These are phyloP conservation scores for Parotocinclus haroldoi DNA, from an alignment of 2,797 vertebrate genomes.

Conservation along the genomic window DNA sequence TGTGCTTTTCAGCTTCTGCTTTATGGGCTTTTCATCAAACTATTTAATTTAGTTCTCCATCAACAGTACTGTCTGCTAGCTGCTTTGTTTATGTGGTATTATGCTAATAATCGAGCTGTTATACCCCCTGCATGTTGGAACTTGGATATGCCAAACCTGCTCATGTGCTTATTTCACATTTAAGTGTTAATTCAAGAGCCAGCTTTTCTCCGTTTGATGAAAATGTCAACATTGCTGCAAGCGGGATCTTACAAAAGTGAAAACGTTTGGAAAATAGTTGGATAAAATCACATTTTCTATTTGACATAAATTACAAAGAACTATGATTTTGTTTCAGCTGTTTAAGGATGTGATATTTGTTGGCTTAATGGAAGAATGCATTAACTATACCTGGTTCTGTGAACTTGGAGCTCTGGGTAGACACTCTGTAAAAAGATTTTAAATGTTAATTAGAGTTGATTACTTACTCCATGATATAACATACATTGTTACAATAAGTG, in stretches of 20 bases:
- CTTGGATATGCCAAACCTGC: background rate
- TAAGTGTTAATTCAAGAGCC: background rate
- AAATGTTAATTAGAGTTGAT: background rate
- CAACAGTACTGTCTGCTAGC: background rate
- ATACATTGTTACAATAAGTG: background rate
- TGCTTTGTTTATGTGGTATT: background rate
- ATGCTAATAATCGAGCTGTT: background rate
- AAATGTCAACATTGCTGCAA: background rate
- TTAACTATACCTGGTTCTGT: conserved; percentile 58
- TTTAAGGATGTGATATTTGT: background rate
- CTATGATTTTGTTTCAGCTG: too few relatives aligned
- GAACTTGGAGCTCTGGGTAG: conserved; percentile 51
- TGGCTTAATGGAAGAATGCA: background rate
- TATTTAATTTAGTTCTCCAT: background rate
- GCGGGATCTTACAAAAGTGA: too few relatives aligned
- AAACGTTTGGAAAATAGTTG: too few relatives aligned
- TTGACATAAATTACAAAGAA: background rate
- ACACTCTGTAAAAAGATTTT: conserved; percentile 39
- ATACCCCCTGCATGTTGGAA: background rate
- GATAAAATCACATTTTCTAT: background rate
- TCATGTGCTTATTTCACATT: background rate
- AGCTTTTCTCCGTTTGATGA: background rate
- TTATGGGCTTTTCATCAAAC: background rate
- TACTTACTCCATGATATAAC: background rate
- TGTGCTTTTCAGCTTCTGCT: background rate